These are phyloP conservation scores for Balanococcus diminutus DNA, from an alignment of 2,888 invertebrate species.

Conservation along the genomic window DNA sequence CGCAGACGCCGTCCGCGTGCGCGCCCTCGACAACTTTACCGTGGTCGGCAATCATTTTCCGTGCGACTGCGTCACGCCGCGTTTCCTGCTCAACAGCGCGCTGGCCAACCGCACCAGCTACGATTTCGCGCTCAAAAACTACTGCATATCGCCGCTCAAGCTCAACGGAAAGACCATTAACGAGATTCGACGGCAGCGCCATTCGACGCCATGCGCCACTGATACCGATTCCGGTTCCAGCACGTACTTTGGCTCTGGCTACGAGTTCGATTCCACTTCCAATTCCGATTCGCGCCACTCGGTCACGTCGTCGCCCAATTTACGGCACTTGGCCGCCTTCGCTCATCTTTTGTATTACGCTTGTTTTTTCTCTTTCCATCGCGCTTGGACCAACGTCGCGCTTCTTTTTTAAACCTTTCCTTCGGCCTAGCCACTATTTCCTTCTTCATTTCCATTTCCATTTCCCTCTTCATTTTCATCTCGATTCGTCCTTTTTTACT, in stretches of 20 bases:
- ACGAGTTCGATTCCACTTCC: background rate
- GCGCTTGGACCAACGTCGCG: background rate
- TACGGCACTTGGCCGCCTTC: background rate
- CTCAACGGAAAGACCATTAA: constrained; percentile 78
- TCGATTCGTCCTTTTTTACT: too few species aligned
- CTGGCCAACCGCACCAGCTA: constrained; percentile 65
- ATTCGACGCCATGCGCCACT: background rate
- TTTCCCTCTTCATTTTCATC: too few species aligned
- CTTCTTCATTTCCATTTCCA: too few species aligned
- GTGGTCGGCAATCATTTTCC: constrained; percentile 83
- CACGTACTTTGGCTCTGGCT: background rate
- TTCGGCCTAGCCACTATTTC: too few species aligned
- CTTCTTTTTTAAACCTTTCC: background rate
- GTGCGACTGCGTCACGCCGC: constrained; percentile 75
- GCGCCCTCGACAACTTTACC: constrained; percentile 74
- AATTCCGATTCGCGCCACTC: background rate
- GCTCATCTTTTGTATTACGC: background rate
- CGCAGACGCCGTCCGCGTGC: constrained; percentile 71
- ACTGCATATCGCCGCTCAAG: constrained; percentile 84
- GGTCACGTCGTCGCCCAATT: background rate
- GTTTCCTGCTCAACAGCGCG: constrained; percentile 76
- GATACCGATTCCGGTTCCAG: background rate
- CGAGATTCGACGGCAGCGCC: constrained; percentile 61
- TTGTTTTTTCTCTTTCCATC: background rate
- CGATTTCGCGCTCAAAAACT: constrained; percentile 77